Evolutionary conservation across 2,113 vertebrate species (phyloP), one percentile per base, ranked within the genome.

Genomic region (Rhizomys pruinosus): DNA sequence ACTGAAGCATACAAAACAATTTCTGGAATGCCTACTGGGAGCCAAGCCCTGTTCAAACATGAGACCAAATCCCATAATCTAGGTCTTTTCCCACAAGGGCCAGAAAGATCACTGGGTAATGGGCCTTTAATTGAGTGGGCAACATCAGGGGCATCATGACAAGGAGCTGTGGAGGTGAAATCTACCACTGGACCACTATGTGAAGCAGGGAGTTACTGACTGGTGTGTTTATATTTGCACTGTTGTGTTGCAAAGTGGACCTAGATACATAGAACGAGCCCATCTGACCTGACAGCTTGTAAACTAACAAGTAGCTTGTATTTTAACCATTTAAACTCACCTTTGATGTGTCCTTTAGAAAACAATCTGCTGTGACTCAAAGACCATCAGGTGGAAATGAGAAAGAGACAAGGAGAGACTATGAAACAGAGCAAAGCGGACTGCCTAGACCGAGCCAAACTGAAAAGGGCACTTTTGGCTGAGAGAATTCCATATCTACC

Each of bases 1-100:
- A 96, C 77, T 95, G 92, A 69, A 17, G 77, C 95, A 87, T 90
- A 84, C 95, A 72, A 68, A 96, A 91, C 92, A 81, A 95, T 90
- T 90, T 92, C 29, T 32, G 85, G 90, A 96, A 94, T 81, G 94
- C 77, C 79, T 94, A 73, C 85, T 17, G 47, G 72, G 77, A 94
- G 81, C 84, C 55, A 91, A 64, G 61, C 59, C 59, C 68, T 68
- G 66, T 25, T 66, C 61, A 93, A 71, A 44, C 87, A 71, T 72
- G 37, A 64, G 68, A 66, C 59, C 47, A 91, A 76, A 91, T 2
- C 32, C 52, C 47, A 44, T 9, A 57, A 5, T 17, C 29, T 27
- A 61, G 44, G 44, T 61, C 87, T 57, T 39, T 34, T 32, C 44
- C 84, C n/a, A 32, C 29, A 16, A 20, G 34, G 52, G 37, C 27